phyloP scores from a whole-genome alignment of 2,888 invertebrate species.

The Caradrina kadenii region DNA sequence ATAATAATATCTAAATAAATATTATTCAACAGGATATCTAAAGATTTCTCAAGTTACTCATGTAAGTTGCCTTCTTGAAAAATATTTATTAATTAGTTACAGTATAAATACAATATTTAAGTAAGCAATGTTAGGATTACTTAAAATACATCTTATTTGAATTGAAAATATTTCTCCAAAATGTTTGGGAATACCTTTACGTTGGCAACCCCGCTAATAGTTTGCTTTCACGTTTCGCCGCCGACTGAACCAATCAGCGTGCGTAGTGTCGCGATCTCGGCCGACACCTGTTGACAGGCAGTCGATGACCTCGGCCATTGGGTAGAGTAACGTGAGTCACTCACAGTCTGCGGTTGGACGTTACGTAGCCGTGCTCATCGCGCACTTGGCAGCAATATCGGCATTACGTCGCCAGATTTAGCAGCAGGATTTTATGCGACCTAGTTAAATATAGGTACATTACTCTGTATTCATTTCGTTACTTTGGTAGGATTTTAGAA shows the following conservation, averaged over 20 bases:
- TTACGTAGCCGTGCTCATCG: constrained; percentile 5
- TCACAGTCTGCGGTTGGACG: constrained; percentile 15
- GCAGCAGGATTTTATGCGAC: background rate
- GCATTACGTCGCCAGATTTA: background rate
- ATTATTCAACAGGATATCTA: too few relatives aligned
- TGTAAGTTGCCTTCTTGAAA: too few relatives aligned
- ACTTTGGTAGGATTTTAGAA: background rate
- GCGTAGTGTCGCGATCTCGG: constrained; percentile 38
- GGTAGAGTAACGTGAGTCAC: constrained; percentile 28
- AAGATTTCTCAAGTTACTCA: too few relatives aligned
- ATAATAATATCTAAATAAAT: too few relatives aligned
- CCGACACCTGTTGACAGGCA: constrained; percentile 21
- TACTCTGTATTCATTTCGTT: background rate
- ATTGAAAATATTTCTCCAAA: background rate
- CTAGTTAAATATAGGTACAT: background rate
- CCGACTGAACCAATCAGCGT: constrained; percentile 49
- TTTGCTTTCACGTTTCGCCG: constrained; percentile 41
- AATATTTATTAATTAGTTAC: too few relatives aligned
- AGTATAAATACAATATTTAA: too few relatives aligned
- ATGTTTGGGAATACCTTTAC: constrained; percentile 2
- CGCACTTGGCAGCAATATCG: constrained; percentile 1
- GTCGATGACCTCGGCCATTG: constrained; percentile 46
- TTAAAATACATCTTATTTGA: background rate
- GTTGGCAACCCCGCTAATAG: constrained; percentile 42
- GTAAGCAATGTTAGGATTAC: background rate